Percentiles rank a stretch among this genome's conserved stretches.
Conservation (phyloP, 2,888 invertebrate species). For the Apamea epomidion region DNA sequence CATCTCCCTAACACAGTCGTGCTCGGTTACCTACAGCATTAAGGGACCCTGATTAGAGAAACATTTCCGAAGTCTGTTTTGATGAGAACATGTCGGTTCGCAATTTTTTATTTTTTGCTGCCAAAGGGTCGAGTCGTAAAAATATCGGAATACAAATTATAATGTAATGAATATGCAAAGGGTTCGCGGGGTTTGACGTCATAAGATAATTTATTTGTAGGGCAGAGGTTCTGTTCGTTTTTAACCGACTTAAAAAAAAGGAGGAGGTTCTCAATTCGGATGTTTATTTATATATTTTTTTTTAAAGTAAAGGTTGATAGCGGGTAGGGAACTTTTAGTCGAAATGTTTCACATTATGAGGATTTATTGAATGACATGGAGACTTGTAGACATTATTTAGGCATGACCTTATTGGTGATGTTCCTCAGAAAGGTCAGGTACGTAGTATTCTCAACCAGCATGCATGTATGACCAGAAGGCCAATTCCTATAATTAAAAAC, state of each 20-base stretch:
- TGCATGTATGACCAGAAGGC: too few species aligned
- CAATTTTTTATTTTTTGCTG: conserved; percentile 48
- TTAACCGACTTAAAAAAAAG: background rate
- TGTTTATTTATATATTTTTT: too few species aligned
- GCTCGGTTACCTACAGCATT: conserved; percentile 65
- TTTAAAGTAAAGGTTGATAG: background rate
- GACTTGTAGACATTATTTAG: too few species aligned
- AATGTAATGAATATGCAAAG: conserved; percentile 65
- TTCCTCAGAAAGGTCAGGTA: too few species aligned
- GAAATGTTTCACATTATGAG: background rate
- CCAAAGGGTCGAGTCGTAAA: conserved; percentile 62
- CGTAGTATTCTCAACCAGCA: too few species aligned
- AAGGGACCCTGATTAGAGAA: conserved; percentile 80
- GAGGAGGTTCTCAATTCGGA: too few species aligned
- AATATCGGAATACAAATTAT: conserved; percentile 62
- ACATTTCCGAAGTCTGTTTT: conserved; percentile 72
- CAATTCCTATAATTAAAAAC: too few species aligned
- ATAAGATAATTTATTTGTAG: conserved; percentile 28
- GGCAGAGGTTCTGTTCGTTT: conserved; percentile 9
- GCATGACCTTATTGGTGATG: too few species aligned
- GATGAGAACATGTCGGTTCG: conserved; percentile 72
- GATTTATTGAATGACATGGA: background rate
- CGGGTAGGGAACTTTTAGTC: background rate
- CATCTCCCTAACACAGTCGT: conserved; percentile 47
- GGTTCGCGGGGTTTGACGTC: conserved; percentile 36